phyloP scores from a whole-genome alignment of 2,797 vertebrate species.

The Distichodus sexfasciatus region DNA sequence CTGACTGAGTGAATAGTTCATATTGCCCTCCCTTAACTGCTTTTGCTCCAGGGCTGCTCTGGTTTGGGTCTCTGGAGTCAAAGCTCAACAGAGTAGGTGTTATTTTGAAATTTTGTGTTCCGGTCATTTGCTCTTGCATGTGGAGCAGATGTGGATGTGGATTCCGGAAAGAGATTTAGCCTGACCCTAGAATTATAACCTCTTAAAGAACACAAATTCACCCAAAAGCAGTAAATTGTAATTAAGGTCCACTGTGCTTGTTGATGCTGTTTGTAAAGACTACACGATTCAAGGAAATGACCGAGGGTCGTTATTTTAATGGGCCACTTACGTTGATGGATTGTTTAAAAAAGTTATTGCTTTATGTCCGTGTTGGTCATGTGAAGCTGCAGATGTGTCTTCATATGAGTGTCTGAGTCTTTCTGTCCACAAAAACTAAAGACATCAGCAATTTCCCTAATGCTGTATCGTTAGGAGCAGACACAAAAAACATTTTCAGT shows the following conservation, averaged over 20 bases:
- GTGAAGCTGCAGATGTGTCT: background rate
- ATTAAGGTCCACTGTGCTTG: background rate
- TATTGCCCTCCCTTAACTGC: background rate
- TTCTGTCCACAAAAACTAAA: slow-evolving; percentile 3
- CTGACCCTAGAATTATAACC: background rate
- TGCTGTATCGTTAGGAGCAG: background rate
- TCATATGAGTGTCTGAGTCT: background rate
- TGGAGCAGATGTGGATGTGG: background rate
- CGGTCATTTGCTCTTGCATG: background rate
- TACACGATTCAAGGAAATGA: background rate
- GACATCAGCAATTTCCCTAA: slow-evolving; percentile 1
- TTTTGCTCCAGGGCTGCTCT: background rate
- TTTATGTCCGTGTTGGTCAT: background rate
- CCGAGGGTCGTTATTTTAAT: no score
- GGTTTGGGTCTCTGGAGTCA: background rate
- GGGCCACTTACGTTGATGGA: background rate
- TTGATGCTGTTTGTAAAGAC: background rate
- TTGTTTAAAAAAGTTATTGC: background rate
- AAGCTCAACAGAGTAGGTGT: no score
- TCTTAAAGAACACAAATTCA: background rate
- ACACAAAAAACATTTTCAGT: background rate
- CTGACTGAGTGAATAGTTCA: background rate
- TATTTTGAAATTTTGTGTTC: background rate
- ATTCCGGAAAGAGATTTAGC: background rate
- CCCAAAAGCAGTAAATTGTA: background rate